A percentile compares a stretch with the other conserved stretches of the same genome.
phyloP scores from a whole-genome alignment of 2,113 vertebrate genomes.

The Callopanchax toddi region DNA sequence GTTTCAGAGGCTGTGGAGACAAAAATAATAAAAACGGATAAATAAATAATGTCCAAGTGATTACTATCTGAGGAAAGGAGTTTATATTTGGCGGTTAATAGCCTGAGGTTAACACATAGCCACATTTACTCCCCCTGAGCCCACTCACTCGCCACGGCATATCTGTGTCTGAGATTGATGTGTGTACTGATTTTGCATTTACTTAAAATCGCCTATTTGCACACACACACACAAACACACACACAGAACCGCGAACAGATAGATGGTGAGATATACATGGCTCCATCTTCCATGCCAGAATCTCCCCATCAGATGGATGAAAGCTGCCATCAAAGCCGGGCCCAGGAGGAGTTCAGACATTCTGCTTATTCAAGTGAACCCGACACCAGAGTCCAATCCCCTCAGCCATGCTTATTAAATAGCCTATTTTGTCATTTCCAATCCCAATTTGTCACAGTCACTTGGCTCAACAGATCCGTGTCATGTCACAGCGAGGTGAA shows the following conservation, averaged over 20 bases:
- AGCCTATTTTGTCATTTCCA: constrained; percentile 74
- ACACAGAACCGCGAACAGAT: constrained; percentile 8
- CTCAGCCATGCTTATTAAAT: constrained; percentile 75
- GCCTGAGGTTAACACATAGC: constrained; percentile 62
- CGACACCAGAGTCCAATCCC: constrained; percentile 72
- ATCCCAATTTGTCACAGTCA: constrained; percentile 79
- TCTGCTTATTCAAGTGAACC: constrained; percentile 73
- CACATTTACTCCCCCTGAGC: constrained; percentile 35
- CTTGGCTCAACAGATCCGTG: constrained; percentile 54
- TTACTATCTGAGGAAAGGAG: constrained; percentile 53
- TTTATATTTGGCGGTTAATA: constrained; percentile 69
- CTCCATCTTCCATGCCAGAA: constrained; percentile 60
- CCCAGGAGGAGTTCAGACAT: constrained; percentile 73
- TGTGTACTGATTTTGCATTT: constrained; percentile 64
- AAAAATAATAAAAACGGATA: constrained; percentile 15
- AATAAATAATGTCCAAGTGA: constrained; percentile 28
- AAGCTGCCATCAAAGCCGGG: constrained; percentile 76
- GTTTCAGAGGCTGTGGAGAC: constrained; percentile 33
- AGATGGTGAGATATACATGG: constrained; percentile 39
- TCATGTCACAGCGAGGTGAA: constrained; percentile 55
- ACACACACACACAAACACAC: constrained; percentile 8
- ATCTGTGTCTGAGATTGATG: constrained; percentile 60
- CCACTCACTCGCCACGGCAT: constrained; percentile 27
- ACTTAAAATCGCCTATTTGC: constrained; percentile 38
- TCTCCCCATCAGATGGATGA: constrained; percentile 75